Base-by-base conservation (phyloP, 1,140 invertebrate genomes). In the Bacillus rossius region DNA sequence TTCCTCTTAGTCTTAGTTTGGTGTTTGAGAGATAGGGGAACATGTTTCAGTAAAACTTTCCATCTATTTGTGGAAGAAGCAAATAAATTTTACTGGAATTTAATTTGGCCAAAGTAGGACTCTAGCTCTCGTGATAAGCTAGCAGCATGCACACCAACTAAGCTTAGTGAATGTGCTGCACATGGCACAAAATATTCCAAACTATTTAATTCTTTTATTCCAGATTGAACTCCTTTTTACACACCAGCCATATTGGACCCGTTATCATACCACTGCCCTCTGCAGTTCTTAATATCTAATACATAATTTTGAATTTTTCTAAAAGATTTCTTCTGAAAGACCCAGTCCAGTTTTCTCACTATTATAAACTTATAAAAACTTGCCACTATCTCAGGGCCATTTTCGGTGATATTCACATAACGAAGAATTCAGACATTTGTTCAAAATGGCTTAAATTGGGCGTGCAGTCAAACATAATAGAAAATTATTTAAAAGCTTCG, bases 101-200 rank as follows among this genome's bases (percentile, higher is more conserved):
- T 43, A 25, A 63, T 2, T 5, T 42, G 14, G 3, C 5, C 47
- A 14, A 55, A 56, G 43, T 4, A 54, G 26, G 34, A 19, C 2
- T 8, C 17, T 41, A 34, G 48, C 4, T 20, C 23, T 37, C 13
- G 13, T 22, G 17, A 26, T 17, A 22, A 62, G 23, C 49, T 48
- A 55, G 25, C 45, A 29, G 60, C 63, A 60, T 55, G 40, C 17
- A 19, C 54, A 47, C 65, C 69, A 26, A 67, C 62, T 14, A 69
- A 61, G 62, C 69, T 70, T 42, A 68, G 26, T 13, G 63, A 69
- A 64, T 71, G 67, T 14, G 49, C 45, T 16, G 38, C 38, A 29
- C 60, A 65, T n/a, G 55, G 59, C 8, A 45, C 17, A n/a, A 37
- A 65, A 52, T 61, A 50, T 10, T 62, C 57, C 26, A 10, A 5